Evolutionary conservation across 2,113 vertebrate genomes (phyloP), one percentile per base, ranked within the genome.

Genomic region (Peucedramus taeniatus): DNA sequence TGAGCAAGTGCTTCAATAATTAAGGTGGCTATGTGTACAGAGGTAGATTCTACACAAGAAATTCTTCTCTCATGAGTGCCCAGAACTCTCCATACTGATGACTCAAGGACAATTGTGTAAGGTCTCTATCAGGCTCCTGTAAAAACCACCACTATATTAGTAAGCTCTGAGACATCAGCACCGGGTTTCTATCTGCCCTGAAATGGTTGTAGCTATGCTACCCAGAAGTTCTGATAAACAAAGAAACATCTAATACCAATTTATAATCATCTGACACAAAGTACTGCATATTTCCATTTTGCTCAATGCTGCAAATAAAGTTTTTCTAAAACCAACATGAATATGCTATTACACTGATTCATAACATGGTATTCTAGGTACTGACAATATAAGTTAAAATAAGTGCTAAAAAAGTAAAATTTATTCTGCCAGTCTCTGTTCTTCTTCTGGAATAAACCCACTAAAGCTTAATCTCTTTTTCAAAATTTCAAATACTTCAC

Each of bases 31-130:
- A 11, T 20, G 8, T 57, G 37, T 7, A n/a, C 26, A 39, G 4
- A 66, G 13, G 28, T 27, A 75, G 22, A 19, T 72, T 83, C 53
- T 47, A 56, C 18, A 12, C 37, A 64, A 64, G 39, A 86, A 79
- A 61, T 15, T 7, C 24, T 49, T 16, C 13, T 53, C 10, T 57
- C 11, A 27, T 0, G 0, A 79, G 31, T 19, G 31, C 61, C 89
- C 27, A 44, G 27, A 80, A 80, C 6, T 28, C 31, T 77, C 39
- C 68, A 59, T 1, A 44, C 9, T 19, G 31, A 54, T 37, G 31
- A 47, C 61, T 45, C 13, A 64, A 39, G n/a, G 64, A 42, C 44
- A 74, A 50, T 2, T 56, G 23, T 8, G 10, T 44, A 39, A 89
- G 70, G 56, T 9, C 30, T 74, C 20, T 31, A 61, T 9, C 24